phyloP scores from a whole-genome alignment of 2,888 invertebrate genomes.

The Liopterus haemorrhoidalis region DNA sequence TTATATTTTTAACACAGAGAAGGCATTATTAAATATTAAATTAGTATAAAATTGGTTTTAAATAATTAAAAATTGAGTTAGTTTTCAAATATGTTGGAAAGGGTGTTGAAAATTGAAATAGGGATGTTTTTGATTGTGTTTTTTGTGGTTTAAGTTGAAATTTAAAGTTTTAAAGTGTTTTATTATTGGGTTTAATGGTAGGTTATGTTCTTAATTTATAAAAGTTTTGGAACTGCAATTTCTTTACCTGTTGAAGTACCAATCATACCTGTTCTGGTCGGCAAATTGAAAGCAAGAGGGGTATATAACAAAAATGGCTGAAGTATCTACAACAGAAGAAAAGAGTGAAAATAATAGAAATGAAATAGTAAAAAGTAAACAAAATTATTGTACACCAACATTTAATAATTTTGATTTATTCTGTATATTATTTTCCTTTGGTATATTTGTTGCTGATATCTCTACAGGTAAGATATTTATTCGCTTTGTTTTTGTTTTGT shows the following conservation, averaged over 20 bases:
- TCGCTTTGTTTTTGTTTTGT: constrained; percentile 21
- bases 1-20: too few species aligned
- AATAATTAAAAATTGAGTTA: too few species aligned
- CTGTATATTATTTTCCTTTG: constrained; percentile 53
- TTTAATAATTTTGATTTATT: constrained; percentile 51
- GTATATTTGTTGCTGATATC: constrained; percentile 54
- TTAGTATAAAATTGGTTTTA: too few species aligned
- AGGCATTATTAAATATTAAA: too few species aligned
- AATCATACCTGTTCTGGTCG: constrained; percentile 18
- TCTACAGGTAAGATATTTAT: constrained; percentile 50
- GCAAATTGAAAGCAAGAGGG: constrained; percentile 21
- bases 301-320: constrained; percentile 22
- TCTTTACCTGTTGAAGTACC: constrained; percentile 7
- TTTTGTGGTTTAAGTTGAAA: too few species aligned
- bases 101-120: too few species aligned
- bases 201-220: too few species aligned
- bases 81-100: too few species aligned
- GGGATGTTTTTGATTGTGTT: too few species aligned
- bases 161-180: too few species aligned
- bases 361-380: constrained; percentile 20
- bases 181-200: too few species aligned
- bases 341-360: constrained; percentile 25
- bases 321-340: constrained; percentile 18
- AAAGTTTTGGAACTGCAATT: too few species aligned
- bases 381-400: constrained; percentile 28